Evolutionary conservation across 2,888 invertebrate genomes (phyloP).

Genomic region (Blastobasis lacticolella): DNA sequence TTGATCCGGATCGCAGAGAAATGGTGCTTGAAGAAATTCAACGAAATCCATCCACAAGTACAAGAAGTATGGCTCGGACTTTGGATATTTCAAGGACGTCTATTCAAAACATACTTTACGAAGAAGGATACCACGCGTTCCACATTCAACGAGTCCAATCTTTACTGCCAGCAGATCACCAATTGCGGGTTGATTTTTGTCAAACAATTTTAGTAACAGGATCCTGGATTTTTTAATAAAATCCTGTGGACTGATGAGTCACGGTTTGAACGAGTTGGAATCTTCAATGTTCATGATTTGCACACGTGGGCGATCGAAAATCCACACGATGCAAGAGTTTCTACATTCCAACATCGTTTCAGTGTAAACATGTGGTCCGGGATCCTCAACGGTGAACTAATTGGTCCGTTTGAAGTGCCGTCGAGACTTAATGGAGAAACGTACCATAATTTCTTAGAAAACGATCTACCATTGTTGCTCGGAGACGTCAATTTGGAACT

Average conservation of each 20-base stretch:
- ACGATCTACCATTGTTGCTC: too few relatives aligned
- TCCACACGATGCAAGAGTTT: conserved; percentile 10
- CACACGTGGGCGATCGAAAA: conserved; percentile 17
- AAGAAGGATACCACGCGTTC: conserved; percentile 12
- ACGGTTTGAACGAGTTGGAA: conserved; percentile 14
- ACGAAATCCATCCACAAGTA: conserved; percentile 3
- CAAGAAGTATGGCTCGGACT: conserved; percentile 2
- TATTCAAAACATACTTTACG: too few relatives aligned
- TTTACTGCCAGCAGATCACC: conserved; percentile 10
- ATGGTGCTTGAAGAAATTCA: conserved; percentile 5
- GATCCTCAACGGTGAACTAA: too few relatives aligned
- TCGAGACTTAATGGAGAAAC: too few relatives aligned
- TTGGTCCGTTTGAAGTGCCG: too few relatives aligned
- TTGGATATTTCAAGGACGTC: conserved; percentile 3
- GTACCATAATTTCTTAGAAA: too few relatives aligned
- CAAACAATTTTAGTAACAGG: too few relatives aligned
- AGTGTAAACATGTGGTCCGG: conserved; percentile 16
- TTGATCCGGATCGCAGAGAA: conserved; percentile 7
- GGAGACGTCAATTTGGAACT: too few relatives aligned
- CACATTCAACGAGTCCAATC: conserved; percentile 13
- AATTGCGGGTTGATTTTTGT: conserved; percentile 1
- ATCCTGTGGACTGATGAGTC: too few relatives aligned
- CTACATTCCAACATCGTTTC: conserved; percentile 12
- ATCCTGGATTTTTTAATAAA: too few relatives aligned
- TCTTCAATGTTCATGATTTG: conserved; percentile 20